Conservation (phyloP, 2,888 invertebrate species). For the Galerucella pusilla region DNA sequence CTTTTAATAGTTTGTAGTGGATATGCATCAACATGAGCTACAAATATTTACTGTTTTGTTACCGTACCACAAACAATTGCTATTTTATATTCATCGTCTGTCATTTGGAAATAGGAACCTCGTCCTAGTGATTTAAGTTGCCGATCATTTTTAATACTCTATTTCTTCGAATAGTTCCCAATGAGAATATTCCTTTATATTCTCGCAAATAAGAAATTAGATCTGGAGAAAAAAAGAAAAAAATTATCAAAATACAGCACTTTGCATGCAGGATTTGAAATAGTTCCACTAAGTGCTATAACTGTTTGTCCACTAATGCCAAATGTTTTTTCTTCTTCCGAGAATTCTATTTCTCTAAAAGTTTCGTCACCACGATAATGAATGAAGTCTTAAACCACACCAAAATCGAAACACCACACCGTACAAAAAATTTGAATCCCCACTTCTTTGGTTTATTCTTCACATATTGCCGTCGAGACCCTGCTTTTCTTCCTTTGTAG, state of each 20-base stretch:
- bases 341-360: constrained; percentile 13
- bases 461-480: constrained; percentile 11
- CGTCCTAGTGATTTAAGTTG: constrained; percentile 21
- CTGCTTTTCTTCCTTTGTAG: constrained; percentile 16
- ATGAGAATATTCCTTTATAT: constrained; percentile 21
- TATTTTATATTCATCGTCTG: constrained; percentile 6
- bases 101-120: not conserved
- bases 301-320: constrained; percentile 25
- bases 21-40: constrained; percentile 27
- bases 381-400: constrained; percentile 22
- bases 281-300: too few species aligned
- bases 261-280: too few species aligned
- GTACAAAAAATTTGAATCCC: constrained; percentile 45
- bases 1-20: constrained; percentile 26
- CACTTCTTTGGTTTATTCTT: constrained; percentile 41
- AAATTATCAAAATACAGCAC: constrained; percentile 32
- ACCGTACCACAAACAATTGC: constrained; percentile 26
- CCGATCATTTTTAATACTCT: constrained; percentile 18
- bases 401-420: not conserved
- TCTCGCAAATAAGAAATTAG: constrained; percentile 15
- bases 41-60: constrained; percentile 30
- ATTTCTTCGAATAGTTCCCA: constrained; percentile 21
- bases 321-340: constrained; percentile 19
- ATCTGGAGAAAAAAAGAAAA: constrained; percentile 19
- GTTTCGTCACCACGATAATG: constrained; percentile 23